Evolutionary conservation across 2,113 vertebrate species (phyloP), one percentile per base, ranked within the genome.

Genomic region (Sterna hirundo): DNA sequence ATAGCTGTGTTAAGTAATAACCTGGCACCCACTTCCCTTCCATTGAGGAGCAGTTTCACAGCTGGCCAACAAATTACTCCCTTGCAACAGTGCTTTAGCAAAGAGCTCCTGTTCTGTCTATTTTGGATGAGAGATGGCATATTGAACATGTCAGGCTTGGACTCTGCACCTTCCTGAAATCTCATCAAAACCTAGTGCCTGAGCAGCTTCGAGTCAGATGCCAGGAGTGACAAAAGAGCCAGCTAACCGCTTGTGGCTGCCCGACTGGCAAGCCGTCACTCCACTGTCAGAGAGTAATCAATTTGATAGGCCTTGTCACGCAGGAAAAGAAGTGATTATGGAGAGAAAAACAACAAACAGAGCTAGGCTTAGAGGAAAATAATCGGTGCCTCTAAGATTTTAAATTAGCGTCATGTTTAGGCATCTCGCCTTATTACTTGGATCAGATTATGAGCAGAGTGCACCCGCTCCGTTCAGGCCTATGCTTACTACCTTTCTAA

Each of bases 381-480:
- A 66, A 57, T 62, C 5, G 0, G 4, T 42, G 29, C 12, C 13
- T 62, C 27, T 51, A 29, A 32, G 70, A 66, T 62, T 83, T 92
- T 60, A 68, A 74, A 68, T 90, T 71, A 88, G 2, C 4, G 9
- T 38, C 51, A 30, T 23, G 9, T 74, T 77, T 75, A 70, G 60
- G 15, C 29, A 71, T 47, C 40, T 86, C 0, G 0, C 17, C 5
- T 34, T 66, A 58, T 23, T 81, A 44, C 8, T 62, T 60, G 19
- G 34, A 64, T 66, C 22, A 57, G 54, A 83, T 77, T 61, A 49
- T 13, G 19, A 77, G 13, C 34, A 57, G 40, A 64, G 11, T 0
- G 0, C 14, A 51, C 7, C 17, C 1, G 0, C 18, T 82, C 44
- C 0, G 0, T 51, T 88, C 70, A 83, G 19, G 25, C 27, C 46